Evolutionary conservation across 2,888 invertebrate species (phyloP), one percentile per base, ranked within the genome.

Genomic region (Strigamia crassipes): DNA sequence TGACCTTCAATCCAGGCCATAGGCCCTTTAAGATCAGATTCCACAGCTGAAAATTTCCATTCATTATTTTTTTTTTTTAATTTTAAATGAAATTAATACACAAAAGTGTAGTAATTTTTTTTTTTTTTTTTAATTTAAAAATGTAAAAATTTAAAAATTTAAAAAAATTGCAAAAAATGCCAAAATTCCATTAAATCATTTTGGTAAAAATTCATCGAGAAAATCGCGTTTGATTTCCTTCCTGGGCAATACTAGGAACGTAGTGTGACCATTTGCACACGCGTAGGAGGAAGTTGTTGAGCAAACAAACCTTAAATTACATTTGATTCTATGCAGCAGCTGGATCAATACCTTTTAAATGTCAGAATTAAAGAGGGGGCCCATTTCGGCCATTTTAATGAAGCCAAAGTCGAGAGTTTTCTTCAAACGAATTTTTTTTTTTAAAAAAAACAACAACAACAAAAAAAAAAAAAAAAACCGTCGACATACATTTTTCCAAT

Each of bases 11-110:
- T 66, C 15, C 51, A 51, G 51, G 51, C 51, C 27, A 27, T 23
- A 66, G 66, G 66, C 66, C 66, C 66, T 66, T 66, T 56, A 51
- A 51, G 51, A 51, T 51, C 51, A 51, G 23, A 66, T 66, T 23
- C 66, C 66, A 12, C 23, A 51, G 51, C n/a, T n/a, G 15, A 51
- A 51, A 51, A 15, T 51, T 51, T 51, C 51, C 51, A 51, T 51
- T 51, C 51, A 51, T 51, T 51, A 42, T 1, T 2, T 13, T 15
- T 15, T 15, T 15, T 15, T 15, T 1, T 51, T n/a, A 1, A 51
- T n/a, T n/a, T 8, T 8, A 51, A 51, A 15, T 51, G 15, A 51
- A 51, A 51, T 51, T n/a, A n/a, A 51, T 15, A 51, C n/a, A 15
- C 51, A 51, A 13, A 51, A 15, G 0, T 5, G 27, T 27, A 27